phyloP scores from a whole-genome alignment of 2,888 invertebrate genomes.

The Resseliella maxima region DNA sequence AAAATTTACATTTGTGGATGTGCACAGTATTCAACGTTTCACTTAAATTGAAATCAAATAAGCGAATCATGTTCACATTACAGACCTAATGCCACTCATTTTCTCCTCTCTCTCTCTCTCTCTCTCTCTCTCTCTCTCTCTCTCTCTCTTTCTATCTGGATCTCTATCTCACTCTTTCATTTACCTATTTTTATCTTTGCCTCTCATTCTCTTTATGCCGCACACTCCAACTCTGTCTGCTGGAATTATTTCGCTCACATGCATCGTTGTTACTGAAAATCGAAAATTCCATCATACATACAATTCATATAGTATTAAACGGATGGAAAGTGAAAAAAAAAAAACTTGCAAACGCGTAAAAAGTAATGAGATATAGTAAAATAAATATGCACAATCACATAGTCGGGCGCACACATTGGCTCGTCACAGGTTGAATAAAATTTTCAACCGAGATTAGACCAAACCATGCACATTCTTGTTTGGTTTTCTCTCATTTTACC shows the following conservation, averaged over 20 bases:
- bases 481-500: conserved; percentile 51
- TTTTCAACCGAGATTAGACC: conserved; percentile 39
- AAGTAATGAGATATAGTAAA: conserved; percentile 31
- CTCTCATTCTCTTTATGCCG: no score
- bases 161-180: neutral
- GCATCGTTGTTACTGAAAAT: conserved; percentile 12
- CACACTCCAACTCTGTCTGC: neutral
- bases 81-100: neutral
- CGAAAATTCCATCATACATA: conserved; percentile 41
- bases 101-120: neutral
- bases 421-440: conserved; percentile 54
- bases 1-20: neutral
- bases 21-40: conserved; percentile 6
- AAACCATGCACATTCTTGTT: conserved; percentile 54
- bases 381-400: conserved; percentile 43
- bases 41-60: conserved; percentile 5
- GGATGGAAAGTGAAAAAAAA: conserved; percentile 8
- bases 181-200: neutral
- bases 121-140: no score
- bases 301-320: neutral
- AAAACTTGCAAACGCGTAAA: conserved; percentile 17
- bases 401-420: neutral
- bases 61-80: conserved; percentile 18
- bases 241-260: neutral
- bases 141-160: no score